A percentile compares a stretch with the other conserved stretches of the same genome.
These are phyloP conservation scores for Volucella inflata DNA, from an alignment of 2,888 invertebrate genomes.

Conservation along the genomic window DNA sequence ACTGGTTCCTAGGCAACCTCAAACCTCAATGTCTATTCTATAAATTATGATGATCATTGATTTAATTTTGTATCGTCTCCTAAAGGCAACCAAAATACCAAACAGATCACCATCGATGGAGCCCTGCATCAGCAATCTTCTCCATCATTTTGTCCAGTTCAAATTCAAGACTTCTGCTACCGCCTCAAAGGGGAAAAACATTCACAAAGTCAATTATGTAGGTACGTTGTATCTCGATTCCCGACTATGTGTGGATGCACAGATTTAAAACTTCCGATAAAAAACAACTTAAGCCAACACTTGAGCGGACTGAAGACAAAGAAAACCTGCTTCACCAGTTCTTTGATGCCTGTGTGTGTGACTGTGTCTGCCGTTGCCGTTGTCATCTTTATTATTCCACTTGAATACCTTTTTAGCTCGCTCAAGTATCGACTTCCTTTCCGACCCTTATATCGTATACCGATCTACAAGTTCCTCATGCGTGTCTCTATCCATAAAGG, in stretches of 20 bases:
- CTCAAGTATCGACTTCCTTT: conserved; percentile 65
- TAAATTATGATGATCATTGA: conserved; percentile 3
- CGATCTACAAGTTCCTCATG: conserved; percentile 35
- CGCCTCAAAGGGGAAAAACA: conserved; percentile 31
- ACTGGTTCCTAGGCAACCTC: background rate
- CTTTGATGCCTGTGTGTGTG: background rate
- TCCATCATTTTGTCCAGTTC: background rate
- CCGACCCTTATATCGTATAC: conserved; percentile 28
- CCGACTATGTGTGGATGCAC: background rate
- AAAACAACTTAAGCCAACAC: conserved; percentile 13
- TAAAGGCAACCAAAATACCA: background rate
- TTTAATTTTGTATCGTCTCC: background rate
- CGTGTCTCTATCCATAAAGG: conserved; percentile 35
- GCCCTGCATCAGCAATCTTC: background rate
- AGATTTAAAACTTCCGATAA: conserved; percentile 47
- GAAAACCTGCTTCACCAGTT: conserved; percentile 34
- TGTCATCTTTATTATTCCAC: conserved; percentile 50
- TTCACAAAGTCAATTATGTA: conserved; percentile 59
- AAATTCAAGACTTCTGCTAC: conserved; percentile 27
- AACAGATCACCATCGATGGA: background rate
- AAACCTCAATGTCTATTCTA: background rate
- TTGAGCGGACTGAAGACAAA: background rate
- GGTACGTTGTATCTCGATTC: conserved; percentile 6
- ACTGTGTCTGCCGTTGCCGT: background rate
- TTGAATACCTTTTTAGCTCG: conserved; percentile 43